Conservation (phyloP, 2,888 invertebrate genomes). For the Pocota personata region DNA sequence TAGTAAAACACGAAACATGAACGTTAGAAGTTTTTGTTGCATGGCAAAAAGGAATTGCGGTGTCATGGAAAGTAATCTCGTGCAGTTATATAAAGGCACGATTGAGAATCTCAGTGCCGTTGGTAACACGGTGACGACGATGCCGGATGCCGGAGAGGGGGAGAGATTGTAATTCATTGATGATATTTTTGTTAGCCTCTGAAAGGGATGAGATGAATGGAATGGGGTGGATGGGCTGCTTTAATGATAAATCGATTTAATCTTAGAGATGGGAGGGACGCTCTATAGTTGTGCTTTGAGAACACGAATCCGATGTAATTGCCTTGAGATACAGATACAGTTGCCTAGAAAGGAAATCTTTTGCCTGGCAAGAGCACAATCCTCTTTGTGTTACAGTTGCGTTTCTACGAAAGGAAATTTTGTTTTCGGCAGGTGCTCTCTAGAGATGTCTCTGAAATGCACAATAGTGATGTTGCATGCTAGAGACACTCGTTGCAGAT, state of each 20-base stretch:
- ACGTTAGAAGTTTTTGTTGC: slow-evolving; percentile 36
- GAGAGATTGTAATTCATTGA: slow-evolving; percentile 44
- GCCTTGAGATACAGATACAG: too few species aligned
- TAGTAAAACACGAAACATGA: slow-evolving; percentile 34
- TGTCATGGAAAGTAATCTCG: slow-evolving; percentile 65
- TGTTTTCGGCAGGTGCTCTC: too few species aligned
- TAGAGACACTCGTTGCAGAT: too few species aligned
- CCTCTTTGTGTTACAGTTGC: too few species aligned
- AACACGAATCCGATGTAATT: slow-evolving; percentile 23
- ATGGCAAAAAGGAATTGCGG: slow-evolving; percentile 39
- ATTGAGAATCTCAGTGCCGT: slow-evolving; percentile 44
- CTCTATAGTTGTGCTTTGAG: background rate
- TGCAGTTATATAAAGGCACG: slow-evolving; percentile 47
- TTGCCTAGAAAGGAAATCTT: background rate
- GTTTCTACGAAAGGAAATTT: too few species aligned
- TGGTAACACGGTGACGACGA: slow-evolving; percentile 2
- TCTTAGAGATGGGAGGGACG: slow-evolving; percentile 1
- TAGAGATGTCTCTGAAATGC: too few species aligned
- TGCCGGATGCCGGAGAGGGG: background rate
- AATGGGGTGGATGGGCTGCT: background rate
- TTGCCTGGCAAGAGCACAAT: too few species aligned
- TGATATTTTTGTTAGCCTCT: slow-evolving; percentile 28
- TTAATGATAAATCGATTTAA: slow-evolving; percentile 32
- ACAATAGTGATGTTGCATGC: too few species aligned
- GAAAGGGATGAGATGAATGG: slow-evolving; percentile 20